Evolutionary conservation across 2,888 invertebrate species (phyloP).

Genomic region (Formica aserva): DNA sequence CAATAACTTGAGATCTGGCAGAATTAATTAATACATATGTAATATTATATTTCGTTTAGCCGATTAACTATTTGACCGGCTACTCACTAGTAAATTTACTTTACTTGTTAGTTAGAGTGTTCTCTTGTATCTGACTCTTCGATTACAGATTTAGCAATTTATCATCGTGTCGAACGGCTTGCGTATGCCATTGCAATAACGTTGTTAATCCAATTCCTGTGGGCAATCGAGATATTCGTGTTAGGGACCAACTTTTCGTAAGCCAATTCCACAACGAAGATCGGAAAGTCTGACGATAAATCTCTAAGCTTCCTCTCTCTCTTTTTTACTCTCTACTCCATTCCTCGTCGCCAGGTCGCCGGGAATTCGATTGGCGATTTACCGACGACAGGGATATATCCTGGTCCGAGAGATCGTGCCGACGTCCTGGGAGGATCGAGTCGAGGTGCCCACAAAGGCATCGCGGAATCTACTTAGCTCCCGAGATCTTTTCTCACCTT

Average conservation of each 20-base stretch:
- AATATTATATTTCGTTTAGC: background rate
- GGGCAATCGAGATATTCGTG: background rate
- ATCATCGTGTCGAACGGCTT: background rate
- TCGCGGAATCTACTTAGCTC: constrained; percentile 82
- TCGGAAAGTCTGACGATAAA: constrained; percentile 32
- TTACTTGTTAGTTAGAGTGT: background rate
- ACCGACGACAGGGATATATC: constrained; percentile 62
- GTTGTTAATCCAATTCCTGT: constrained; percentile 29
- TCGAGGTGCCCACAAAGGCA: constrained; percentile 75
- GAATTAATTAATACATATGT: background rate
- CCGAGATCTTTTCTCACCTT: constrained; percentile 61
- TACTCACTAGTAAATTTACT: background rate
- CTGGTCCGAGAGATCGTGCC: constrained; percentile 64
- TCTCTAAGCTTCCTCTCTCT: constrained; percentile 11
- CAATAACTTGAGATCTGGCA: background rate
- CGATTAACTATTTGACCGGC: background rate
- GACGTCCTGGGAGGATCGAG: constrained; percentile 60
- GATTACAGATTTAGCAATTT: constrained; percentile 2
- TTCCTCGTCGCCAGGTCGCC: background rate
- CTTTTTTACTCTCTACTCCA: constrained; percentile 9
- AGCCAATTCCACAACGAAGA: constrained; percentile 38
- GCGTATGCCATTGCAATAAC: constrained; percentile 9
- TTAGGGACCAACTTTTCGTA: constrained; percentile 6
- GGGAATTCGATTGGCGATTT: constrained; percentile 72
- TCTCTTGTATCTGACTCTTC: background rate